Conservation (phyloP, 2,797 vertebrate genomes). For the Odontamblyopus lacepedii region DNA sequence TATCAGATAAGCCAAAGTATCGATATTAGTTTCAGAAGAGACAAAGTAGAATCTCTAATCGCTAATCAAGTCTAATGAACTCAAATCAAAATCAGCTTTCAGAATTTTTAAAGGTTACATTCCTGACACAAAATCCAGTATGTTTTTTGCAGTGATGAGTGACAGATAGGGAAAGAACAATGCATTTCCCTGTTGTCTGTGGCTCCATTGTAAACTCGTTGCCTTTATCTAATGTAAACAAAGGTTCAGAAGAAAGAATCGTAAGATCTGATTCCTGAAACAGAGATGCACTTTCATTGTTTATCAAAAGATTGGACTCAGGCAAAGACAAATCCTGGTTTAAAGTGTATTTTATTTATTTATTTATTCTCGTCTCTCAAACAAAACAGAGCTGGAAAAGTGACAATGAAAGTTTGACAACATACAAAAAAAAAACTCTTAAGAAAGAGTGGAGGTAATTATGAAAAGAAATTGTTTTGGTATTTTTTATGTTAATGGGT, state of each 20-base stretch:
- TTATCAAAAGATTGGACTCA: slow-evolving; percentile 15
- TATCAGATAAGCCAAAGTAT: too few relatives aligned
- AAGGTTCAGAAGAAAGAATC: slow-evolving; percentile 34
- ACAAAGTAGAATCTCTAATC: too few relatives aligned
- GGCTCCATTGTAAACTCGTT: slow-evolving; percentile 67
- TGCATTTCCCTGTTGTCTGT: slow-evolving; percentile 29
- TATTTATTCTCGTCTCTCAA: not conserved
- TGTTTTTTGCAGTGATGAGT: slow-evolving; percentile 20
- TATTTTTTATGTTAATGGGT: too few relatives aligned
- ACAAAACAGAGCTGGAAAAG: not conserved
- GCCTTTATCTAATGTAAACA: slow-evolving; percentile 72
- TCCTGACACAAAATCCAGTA: slow-evolving; percentile 24
- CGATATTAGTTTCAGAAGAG: too few relatives aligned
- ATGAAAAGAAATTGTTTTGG: too few relatives aligned
- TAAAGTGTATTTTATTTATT: not conserved
- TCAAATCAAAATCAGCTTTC: too few relatives aligned
- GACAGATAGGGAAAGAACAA: slow-evolving; percentile 17
- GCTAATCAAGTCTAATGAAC: too few relatives aligned
- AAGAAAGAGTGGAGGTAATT: too few relatives aligned
- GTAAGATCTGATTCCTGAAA: slow-evolving; percentile 27
- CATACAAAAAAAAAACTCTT: too few relatives aligned
- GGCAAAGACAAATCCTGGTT: not conserved
- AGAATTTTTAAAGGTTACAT: too few relatives aligned
- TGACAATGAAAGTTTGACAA: not conserved
- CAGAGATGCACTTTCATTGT: slow-evolving; percentile 41